Base-by-base conservation (phyloP, 2,797 vertebrate species). In the Liparis tanakae region DNA sequence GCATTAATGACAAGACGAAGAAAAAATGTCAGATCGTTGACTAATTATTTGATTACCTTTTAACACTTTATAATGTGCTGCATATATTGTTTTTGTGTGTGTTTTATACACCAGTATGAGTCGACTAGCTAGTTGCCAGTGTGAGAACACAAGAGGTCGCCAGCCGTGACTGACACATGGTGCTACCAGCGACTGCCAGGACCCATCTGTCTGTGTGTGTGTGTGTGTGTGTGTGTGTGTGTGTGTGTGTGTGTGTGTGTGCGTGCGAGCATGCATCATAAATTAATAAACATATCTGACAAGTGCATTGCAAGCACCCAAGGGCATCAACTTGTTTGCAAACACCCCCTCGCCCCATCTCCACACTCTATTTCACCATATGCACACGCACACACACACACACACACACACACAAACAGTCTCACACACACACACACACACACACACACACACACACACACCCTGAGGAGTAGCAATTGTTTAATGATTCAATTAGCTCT, bases 221-320 rank as follows among this genome's bases (percentile, higher is more conserved):
- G 63, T 67, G 55, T 77, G 93, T 93, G 93, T 93, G 72, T 51
- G 76, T 46, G 34, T 62, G 72, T 78, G 72, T 62, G 66, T 37
- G 55, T 68, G 44, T 68, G 54, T 63, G 37, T 18, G 64, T 79
- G 71, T 51, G 63, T 67, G 56, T 78, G 94, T 93, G 93, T 93
- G 72, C 43, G 76, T 46, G 34, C 59, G 70, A 15, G 55, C 33
- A 64, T 74, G 61, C 55, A 71, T 85, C 95, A 78, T 88, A 90
- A 92, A 93, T 94, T 97, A 97, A 98, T 98, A 97, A 98, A 98
- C 96, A 97, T 96, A 97, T 98, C 95, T 97, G 96, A 96, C 96
- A 97, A 97, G 89, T 80, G 88, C 88, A 87, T 94, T 94, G 94
- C 93, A 92, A 91, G 94, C 94, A 95, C 95, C 94, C 90, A 90